A percentile compares a stretch with the other conserved stretches of the same genome.
These are phyloP conservation scores for Epinotia nisella DNA, from an alignment of 2,888 invertebrate species.

Conservation along the genomic window DNA sequence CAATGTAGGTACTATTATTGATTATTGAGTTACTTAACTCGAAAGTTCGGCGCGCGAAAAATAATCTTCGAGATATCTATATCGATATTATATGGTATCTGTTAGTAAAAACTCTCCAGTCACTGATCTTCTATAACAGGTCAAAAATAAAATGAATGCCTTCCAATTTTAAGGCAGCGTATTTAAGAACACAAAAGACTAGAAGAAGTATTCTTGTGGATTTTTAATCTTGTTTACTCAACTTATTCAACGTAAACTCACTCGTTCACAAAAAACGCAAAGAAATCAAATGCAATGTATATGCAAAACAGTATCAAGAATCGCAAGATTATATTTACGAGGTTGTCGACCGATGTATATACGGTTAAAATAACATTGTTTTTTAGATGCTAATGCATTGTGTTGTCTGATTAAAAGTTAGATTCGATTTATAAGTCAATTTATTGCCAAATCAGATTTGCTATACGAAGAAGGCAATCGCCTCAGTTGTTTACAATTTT, in stretches of 20 bases:
- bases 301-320: constrained; percentile 26
- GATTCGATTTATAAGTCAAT: constrained; percentile 10
- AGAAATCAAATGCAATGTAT: constrained; percentile 20
- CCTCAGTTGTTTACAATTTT: not conserved
- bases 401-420: not conserved
- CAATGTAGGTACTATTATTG: too few species aligned
- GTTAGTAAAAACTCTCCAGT: too few species aligned
- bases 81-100: too few species aligned
- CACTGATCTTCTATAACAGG: too few species aligned
- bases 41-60: too few species aligned
- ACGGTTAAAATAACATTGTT: constrained; percentile 15
- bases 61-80: too few species aligned
- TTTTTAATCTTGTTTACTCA: not conserved
- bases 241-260: not conserved
- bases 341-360: constrained; percentile 3
- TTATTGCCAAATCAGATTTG: not conserved
- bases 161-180: too few species aligned
- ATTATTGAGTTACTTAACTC: too few species aligned
- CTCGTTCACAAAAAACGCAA: constrained; percentile 3
- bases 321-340: constrained; percentile 19
- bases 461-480: not conserved
- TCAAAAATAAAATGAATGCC: too few species aligned
- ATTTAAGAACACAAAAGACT: too few species aligned
- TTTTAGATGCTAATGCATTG: not conserved
- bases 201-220: not conserved